Base-by-base conservation (phyloP, 2,797 vertebrate genomes). In the Siniperca scherzeri region DNA sequence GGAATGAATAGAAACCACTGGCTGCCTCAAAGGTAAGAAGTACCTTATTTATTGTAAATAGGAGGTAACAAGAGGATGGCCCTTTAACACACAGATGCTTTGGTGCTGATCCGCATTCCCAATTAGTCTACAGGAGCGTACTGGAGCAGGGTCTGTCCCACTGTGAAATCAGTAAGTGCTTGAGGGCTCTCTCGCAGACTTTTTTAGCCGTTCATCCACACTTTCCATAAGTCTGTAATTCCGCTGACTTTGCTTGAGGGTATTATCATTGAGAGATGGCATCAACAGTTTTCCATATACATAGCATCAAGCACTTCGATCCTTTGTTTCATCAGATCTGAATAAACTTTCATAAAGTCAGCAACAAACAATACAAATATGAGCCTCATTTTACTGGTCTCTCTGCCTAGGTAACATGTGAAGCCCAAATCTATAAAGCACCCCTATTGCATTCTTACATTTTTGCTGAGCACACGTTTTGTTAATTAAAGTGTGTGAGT, bases 401-500 rank as follows among this genome's bases (percentile, higher is more conserved):
- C 13, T 33, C 36, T 74, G 42, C 9, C 19, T 14, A 44, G 9
- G 60, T 52, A 46, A 38, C 27, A 22, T 53, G 61, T 67, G 40
- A 80, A 27, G 50, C 36, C 38, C n/a, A 40, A 9, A 27, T 70
- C 70, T 60, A 55, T 59, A 44, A 83, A 83, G 68, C 40, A 66
- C 30, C 46, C 25, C n/a, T 12, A 21, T 57, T 76, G 61, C 48
- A 48, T 21, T 56, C 38, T 70, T 30, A 50, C 44, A 1, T 69
- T 87, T 82, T 69, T 87, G 21, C 82, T 87, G 84, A 88, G 60
- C 56, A 40, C 40, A 69, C 73, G 66, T 46, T 36, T 53, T 81
- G 65, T 83, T 87, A 85, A 89, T 60, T 81, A 82, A 84, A 84
- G 70, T 68, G 12, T 76, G 70, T 78, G 46, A 82, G 52, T 66